Evolutionary conservation across 2,113 vertebrate genomes (phyloP).

Genomic region (Heterochromis multidens): DNA sequence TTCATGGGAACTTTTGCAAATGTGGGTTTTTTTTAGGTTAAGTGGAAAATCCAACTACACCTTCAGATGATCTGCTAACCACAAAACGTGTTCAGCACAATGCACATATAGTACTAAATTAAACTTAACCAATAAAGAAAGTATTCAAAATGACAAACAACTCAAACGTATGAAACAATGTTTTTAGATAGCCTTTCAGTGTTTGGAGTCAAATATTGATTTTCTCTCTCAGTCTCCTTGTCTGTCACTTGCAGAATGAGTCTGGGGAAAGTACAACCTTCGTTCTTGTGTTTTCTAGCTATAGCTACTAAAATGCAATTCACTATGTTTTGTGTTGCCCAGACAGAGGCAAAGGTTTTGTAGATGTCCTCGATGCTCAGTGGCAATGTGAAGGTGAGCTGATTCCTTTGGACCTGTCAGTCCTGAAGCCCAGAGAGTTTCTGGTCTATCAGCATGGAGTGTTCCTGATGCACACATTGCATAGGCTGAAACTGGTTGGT

Average conservation of each 20-base stretch:
- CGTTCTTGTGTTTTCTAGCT: background rate
- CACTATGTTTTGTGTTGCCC: background rate
- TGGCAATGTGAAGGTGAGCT: conserved; percentile 73
- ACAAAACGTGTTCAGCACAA: background rate
- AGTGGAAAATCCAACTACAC: background rate
- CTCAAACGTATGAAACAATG: background rate
- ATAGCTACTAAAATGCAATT: background rate
- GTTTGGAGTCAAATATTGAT: background rate
- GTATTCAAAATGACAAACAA: background rate
- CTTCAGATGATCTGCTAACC: background rate
- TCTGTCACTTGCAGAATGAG: background rate
- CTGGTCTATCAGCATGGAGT: conserved; percentile 83
- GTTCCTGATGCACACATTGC: conserved; percentile 76
- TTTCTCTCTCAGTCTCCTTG: background rate
- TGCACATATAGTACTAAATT: background rate
- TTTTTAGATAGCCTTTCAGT: background rate
- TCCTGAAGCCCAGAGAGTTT: conserved; percentile 80
- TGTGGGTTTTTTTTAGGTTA: background rate
- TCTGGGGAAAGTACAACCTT: background rate
- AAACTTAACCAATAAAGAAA: background rate
- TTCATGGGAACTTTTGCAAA: background rate
- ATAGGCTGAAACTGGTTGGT: conserved; percentile 74
- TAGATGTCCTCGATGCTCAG: conserved; percentile 71
- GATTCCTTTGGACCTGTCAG: conserved; percentile 52
- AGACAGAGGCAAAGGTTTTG: conserved; percentile 53